These are phyloP conservation scores for Sus cebifrons DNA, from an alignment of 2,797 vertebrate species.

Conservation along the genomic window DNA sequence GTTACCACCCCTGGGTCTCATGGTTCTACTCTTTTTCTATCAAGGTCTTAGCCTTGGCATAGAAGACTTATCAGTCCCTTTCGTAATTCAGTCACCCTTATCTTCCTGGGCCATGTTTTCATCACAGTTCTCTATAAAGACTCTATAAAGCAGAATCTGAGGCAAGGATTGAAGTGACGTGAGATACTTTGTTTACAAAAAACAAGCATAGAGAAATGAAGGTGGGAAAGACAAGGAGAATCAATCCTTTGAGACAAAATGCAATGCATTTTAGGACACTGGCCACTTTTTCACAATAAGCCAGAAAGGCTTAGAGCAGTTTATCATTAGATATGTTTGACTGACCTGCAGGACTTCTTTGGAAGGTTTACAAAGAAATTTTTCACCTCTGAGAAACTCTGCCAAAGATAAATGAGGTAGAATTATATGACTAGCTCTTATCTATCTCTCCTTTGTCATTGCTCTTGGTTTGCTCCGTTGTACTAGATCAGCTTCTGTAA, in stretches of 20 bases:
- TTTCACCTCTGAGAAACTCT: slow-evolving; percentile 53
- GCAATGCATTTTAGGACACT: background rate
- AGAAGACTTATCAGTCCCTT: background rate
- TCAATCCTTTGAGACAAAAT: background rate
- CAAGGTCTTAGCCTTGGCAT: background rate
- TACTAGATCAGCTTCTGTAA: background rate
- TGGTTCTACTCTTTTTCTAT: background rate
- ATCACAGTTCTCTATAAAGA: background rate
- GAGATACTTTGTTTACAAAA: slow-evolving; percentile 28
- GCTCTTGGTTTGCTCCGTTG: background rate
- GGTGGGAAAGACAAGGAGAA: background rate
- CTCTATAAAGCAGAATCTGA: background rate
- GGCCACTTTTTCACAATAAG: background rate
- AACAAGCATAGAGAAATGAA: background rate
- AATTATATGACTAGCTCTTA: slow-evolving; percentile 4
- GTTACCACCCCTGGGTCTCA: background rate
- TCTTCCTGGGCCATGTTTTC: background rate
- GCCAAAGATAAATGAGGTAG: slow-evolving; percentile 12
- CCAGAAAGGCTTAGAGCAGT: background rate
- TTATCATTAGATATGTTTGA: background rate
- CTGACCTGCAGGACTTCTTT: background rate
- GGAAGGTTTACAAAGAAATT: background rate
- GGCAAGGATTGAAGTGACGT: background rate
- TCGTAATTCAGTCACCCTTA: background rate
- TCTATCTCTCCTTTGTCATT: slow-evolving; percentile 4